phyloP scores from a whole-genome alignment of 2,888 invertebrate genomes.

The Epinotia nisella region DNA sequence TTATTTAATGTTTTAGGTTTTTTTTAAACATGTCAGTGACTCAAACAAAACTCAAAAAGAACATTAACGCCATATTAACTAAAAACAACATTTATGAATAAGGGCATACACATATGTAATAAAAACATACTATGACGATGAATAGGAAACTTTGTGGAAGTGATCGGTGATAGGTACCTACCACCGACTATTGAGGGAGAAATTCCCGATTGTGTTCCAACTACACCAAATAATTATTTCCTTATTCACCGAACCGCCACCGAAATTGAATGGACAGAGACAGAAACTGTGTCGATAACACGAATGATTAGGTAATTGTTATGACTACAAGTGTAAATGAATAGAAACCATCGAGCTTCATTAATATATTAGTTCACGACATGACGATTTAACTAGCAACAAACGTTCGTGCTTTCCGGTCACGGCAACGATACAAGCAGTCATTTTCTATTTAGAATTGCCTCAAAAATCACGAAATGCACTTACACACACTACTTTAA shows the following conservation, averaged over 20 bases:
- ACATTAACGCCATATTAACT: neutral
- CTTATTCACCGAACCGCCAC: neutral
- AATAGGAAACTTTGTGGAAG: neutral
- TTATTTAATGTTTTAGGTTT: too few relatives aligned
- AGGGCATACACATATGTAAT: neutral
- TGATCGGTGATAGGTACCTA: neutral
- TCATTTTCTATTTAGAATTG: slow-evolving; percentile 11
- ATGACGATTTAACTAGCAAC: slow-evolving; percentile 52
- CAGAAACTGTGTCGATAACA: neutral
- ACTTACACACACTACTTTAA: slow-evolving; percentile 1
- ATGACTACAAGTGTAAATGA: neutral
- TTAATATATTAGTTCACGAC: slow-evolving; percentile 35
- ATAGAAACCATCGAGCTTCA: slow-evolving; percentile 8
- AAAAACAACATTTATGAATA: too few relatives aligned
- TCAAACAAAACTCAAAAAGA: too few relatives aligned
- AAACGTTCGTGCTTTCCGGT: slow-evolving; percentile 65
- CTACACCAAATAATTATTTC: neutral
- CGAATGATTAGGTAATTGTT: neutral
- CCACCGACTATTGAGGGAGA: neutral
- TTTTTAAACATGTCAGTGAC: neutral
- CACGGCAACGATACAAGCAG: slow-evolving; percentile 58
- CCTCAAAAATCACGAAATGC: slow-evolving; percentile 25
- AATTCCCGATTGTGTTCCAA: too few relatives aligned
- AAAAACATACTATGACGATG: neutral
- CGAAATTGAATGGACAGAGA: neutral